Base-by-base conservation (phyloP, 2,888 invertebrate species). In the Melangyna quadrimaculata region DNA sequence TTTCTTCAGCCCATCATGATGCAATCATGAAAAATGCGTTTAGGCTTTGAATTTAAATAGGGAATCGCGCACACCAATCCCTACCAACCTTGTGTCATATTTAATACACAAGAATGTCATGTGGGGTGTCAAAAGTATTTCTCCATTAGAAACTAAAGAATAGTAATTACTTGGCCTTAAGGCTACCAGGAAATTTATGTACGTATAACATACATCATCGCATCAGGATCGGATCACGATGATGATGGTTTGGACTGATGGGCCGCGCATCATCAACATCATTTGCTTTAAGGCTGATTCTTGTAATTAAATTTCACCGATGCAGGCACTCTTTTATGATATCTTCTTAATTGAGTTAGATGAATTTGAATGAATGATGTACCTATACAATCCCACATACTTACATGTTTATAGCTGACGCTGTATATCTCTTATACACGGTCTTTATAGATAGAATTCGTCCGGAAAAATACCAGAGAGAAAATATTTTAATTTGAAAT, bases 111-210 rank as follows among this genome's bases (percentile, higher is more conserved):
- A 40, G 75, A 75, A 71, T 72, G 80, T 61, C 72, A 80, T 71
- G 72, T 40, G 67, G 29, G 61, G 77, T 70, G 81, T 77, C 81
- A 81, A 59, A 72, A 77, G 72, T 78, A 65, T 55, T 63, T 57
- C 77, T 81, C 77, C 55, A 86, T 86, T 81, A 86, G 81, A 73
- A 70, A 35, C 73, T 81, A 86, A 86, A 77, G 77, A 78, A 81
- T 73, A 48, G 86, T 86, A 86, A 86, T 86, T 78, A 78, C 69
- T 43, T 81, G 55, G 45, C 81, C 72, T 43, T 43, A 32, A 72
- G 80, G 67, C 22, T 37, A 69, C 59, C 75, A 72, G 84, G 69
- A 75, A 80, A 80, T 65, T 22, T 19, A 43, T 27, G 45, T n/a
- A n/a, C n/a, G n/a, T n/a, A n/a, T n/a, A n/a, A n/a, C n/a, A 48